Percentiles rank a stretch among this genome's conserved stretches.
phyloP scores from a whole-genome alignment of 2,797 vertebrate genomes.

The Aeoliscus strigatus region DNA sequence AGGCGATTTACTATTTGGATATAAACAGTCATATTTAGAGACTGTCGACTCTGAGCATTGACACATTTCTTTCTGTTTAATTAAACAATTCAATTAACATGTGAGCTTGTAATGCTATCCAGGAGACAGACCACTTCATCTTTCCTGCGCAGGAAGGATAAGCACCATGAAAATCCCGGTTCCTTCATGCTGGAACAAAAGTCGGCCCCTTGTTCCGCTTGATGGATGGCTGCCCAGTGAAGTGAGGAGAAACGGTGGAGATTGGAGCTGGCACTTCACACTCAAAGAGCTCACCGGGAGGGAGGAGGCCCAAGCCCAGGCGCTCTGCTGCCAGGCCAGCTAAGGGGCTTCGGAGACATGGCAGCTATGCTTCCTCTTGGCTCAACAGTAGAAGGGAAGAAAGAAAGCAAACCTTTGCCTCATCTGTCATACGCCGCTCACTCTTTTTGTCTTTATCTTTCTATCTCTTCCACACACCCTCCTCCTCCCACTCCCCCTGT shows the following conservation, averaged over 20 bases:
- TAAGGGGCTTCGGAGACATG: slow-evolving; percentile 85
- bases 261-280: slow-evolving; percentile 86
- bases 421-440: slow-evolving; percentile 41
- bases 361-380: slow-evolving; percentile 84
- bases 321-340: slow-evolving; percentile 65
- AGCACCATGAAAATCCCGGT: slow-evolving; percentile 29
- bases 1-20: too few relatives aligned
- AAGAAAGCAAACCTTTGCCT: slow-evolving; percentile 72
- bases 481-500: slow-evolving; percentile 6
- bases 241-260: slow-evolving; percentile 77
- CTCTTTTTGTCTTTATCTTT: slow-evolving; percentile 45
- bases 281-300: slow-evolving; percentile 70
- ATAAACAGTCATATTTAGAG: too few relatives aligned
- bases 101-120: too few relatives aligned
- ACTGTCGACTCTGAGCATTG: too few relatives aligned
- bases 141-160: slow-evolving; percentile 31
- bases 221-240: too few relatives aligned
- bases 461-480: slow-evolving; percentile 21
- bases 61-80: too few relatives aligned
- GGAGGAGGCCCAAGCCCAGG: slow-evolving; percentile 65
- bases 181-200: slow-evolving; percentile 23
- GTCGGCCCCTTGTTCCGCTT: background rate
- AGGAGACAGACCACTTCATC: too few relatives aligned
- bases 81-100: too few relatives aligned
- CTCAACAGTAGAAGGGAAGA: slow-evolving; percentile 54